Evolutionary conservation across 2,888 invertebrate species (phyloP).

Genomic region (Zootermopsis nevadensis): DNA sequence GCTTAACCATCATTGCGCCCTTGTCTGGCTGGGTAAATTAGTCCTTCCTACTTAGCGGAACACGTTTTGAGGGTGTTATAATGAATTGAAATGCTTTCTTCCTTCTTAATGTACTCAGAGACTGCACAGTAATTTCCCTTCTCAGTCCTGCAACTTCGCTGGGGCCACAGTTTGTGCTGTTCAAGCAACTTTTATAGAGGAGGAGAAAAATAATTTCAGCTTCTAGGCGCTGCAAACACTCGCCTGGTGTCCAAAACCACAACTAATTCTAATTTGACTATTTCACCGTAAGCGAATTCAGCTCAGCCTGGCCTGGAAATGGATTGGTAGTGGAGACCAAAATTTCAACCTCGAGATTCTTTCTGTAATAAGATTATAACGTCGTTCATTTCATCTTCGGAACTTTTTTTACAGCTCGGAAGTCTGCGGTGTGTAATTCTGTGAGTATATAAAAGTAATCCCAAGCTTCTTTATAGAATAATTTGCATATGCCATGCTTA

Average conservation of each 20-base stretch:
- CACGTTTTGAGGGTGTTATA: conserved; percentile 30
- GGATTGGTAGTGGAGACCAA: background rate
- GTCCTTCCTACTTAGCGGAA: conserved; percentile 22
- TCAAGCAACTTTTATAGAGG: conserved; percentile 12
- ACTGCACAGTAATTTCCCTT: conserved; percentile 2
- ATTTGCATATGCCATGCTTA: conserved; percentile 32
- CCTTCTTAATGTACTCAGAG: conserved; percentile 1
- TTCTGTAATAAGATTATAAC: conserved; percentile 44
- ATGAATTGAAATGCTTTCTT: conserved; percentile 40
- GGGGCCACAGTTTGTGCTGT: conserved; percentile 24
- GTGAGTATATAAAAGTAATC: conserved; percentile 11
- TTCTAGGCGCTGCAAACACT: conserved; percentile 18
- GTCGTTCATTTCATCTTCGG: conserved; percentile 40
- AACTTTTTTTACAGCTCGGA: conserved; percentile 16
- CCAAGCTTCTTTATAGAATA: conserved; percentile 31
- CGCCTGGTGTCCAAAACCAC: background rate
- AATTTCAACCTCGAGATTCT: conserved; percentile 18
- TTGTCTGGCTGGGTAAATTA: conserved; percentile 3
- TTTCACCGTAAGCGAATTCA: conserved; percentile 34
- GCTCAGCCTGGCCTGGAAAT: conserved; percentile 18
- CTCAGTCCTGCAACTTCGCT: conserved; percentile 14
- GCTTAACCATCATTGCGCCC: background rate
- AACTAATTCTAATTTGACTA: conserved; percentile 32
- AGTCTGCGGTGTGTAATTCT: conserved; percentile 1
- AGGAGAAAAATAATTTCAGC: background rate